These are phyloP conservation scores for Coranthus polyacanthus DNA, from an alignment of 2,797 vertebrate genomes.

Conservation along the genomic window DNA sequence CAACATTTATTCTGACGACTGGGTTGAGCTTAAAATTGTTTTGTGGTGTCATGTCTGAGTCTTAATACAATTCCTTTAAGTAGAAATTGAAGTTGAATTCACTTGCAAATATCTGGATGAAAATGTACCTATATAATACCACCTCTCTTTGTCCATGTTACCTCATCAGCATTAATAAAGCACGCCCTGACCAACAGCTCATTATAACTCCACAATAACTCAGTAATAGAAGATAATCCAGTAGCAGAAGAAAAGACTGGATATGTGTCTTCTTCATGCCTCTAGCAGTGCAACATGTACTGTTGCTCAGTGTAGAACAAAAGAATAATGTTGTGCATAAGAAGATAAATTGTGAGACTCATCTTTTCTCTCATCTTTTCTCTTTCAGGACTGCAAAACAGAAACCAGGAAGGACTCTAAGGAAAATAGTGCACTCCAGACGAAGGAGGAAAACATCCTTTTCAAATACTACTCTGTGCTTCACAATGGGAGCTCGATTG, in stretches of 20 bases:
- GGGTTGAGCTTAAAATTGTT: too few species aligned
- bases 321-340: constrained; percentile 11
- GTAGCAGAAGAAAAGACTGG: constrained; percentile 10
- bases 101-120: too few species aligned
- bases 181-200: constrained; percentile 18
- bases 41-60: too few species aligned
- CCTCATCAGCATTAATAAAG: background rate
- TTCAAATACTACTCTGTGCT: constrained; percentile 9
- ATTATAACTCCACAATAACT: constrained; percentile 50
- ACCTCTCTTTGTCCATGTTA: constrained; percentile 15
- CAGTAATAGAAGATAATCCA: constrained; percentile 29
- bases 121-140: background rate
- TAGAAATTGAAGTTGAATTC: too few species aligned
- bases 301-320: background rate
- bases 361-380: constrained; percentile 24
- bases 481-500: constrained; percentile 57
- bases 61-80: too few species aligned
- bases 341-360: constrained; percentile 30
- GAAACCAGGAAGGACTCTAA: background rate
- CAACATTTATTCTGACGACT: too few species aligned
- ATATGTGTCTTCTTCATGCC: constrained; percentile 19
- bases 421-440: background rate
- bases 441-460: constrained; percentile 11
- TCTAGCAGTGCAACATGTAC: constrained; percentile 13
- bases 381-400: constrained; percentile 28